phyloP scores from a whole-genome alignment of 1,140 invertebrate species.

The Anastrepha obliqua region DNA sequence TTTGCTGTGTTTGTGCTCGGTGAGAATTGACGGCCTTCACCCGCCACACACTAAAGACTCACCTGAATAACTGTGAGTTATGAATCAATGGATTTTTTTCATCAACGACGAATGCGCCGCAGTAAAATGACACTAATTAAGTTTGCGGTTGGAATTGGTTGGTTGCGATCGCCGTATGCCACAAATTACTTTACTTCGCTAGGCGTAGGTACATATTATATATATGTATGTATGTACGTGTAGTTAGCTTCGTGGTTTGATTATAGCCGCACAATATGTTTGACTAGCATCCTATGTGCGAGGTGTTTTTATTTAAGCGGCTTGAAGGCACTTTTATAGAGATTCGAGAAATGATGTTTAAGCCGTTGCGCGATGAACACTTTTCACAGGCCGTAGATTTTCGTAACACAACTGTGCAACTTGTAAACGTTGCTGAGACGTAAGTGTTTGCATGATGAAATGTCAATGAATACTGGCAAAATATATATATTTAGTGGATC shows the following conservation, averaged over 20 bases:
- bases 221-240: neutral
- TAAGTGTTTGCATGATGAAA: neutral
- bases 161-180: neutral
- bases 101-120: neutral
- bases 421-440: no score
- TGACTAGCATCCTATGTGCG: neutral
- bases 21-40: no score
- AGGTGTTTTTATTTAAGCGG: neutral
- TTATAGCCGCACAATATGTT: neutral
- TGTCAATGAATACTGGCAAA: neutral
- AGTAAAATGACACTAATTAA: conserved; percentile 39
- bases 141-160: conserved; percentile 15
- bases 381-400: no score
- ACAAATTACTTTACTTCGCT: neutral
- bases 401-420: no score
- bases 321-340: no score
- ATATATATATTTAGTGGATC: neutral
- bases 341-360: no score
- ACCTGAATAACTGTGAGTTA: no score
- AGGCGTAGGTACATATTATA: neutral
- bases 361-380: no score
- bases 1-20: no score
- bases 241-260: neutral
- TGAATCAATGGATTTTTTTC: no score
- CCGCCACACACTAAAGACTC: no score